Conservation (phyloP, 92 coral and sea anemone species). For the Palythoa grandiflora region DNA sequence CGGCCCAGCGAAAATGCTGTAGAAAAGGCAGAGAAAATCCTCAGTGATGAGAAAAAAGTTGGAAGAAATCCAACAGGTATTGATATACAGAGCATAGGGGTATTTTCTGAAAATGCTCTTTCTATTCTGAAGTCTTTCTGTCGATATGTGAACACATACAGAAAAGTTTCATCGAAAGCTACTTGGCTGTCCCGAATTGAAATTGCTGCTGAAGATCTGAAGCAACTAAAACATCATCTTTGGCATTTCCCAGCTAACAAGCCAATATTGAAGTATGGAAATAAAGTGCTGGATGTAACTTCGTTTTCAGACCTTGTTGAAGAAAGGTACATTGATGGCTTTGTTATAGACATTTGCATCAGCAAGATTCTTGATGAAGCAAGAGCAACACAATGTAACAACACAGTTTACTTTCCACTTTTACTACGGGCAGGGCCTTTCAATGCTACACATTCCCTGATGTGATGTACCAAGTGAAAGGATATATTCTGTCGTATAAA, state of each 20-base stretch:
- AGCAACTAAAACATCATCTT: neutral
- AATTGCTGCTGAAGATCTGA: neutral
- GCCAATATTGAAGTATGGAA: conserved; percentile 20
- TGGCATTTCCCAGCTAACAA: conserved; percentile 53
- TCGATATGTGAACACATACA: conserved; percentile 4
- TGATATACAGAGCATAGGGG: conserved; percentile 44
- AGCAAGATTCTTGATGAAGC: conserved; percentile 38
- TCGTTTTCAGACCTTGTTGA: conserved; percentile 40
- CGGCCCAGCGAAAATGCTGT: conserved; percentile 51
- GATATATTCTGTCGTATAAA: neutral
- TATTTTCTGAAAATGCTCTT: conserved; percentile 53
- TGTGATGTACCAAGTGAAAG: conserved; percentile 3
- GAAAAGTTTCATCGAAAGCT: conserved; percentile 39
- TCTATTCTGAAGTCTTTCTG: conserved; percentile 53
- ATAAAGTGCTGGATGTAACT: conserved; percentile 50
- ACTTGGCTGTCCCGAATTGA: conserved; percentile 41
- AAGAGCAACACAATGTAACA: neutral
- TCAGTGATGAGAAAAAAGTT: conserved; percentile 19
- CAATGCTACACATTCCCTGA: neutral
- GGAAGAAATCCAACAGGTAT: conserved; percentile 48
- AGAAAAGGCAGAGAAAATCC: conserved; percentile 34
- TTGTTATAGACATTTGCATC: conserved; percentile 52
- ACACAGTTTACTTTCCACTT: neutral
- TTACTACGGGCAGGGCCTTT: neutral
- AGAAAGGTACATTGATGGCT: conserved; percentile 66